Evolutionary conservation across 2,797 vertebrate genomes (phyloP), one percentile per base, ranked within the genome.

Genomic region (Sandelia bainsii): DNA sequence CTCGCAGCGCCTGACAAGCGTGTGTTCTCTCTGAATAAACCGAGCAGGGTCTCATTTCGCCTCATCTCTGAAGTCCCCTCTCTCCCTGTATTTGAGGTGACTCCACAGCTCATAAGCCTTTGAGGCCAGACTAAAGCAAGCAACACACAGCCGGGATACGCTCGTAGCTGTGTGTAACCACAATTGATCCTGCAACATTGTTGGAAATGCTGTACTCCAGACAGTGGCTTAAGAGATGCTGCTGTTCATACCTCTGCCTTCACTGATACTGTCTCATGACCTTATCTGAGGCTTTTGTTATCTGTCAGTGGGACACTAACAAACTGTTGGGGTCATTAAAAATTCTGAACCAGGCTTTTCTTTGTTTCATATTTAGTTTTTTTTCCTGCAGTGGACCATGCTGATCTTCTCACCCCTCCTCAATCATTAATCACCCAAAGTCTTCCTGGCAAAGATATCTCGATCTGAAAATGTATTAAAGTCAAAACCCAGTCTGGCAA

Each of bases 391-490:
- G 73, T 57, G 67, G 82, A 69, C 85, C 34, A 22, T 39, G 40
- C 44, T 5, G 37, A 84, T 13, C 69, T 32, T 50, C 52, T 87
- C 65, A 42, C 59, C 75, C 69, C 72, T 76, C 25, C 62, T 85
- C 74, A 78, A 84, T 89, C 88, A 91, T 92, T 87, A 84, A 91
- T 91, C 83, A 85, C 67, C 77, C 76, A 14, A 17, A 66, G 63
- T 67, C 79, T 71, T 62, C 62, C 77, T 49, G 27, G 75, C 6
- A 67, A 81, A 75, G 72, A 86, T 70, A 75, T 82, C 71, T 89
- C 84, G 89, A 79, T 92, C 84, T 89, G 37, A 8, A 81, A 87
- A 86, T 81, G 57, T 85, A 84, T 89, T 84, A 76, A 78, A 88
- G 86, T 75, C 84, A 69, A 89, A 91, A 81, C 68, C 62, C 69